Evolutionary conservation across 2,888 invertebrate genomes (phyloP), one percentile per base, ranked within the genome.

Genomic region (Drosophila prolongata): DNA sequence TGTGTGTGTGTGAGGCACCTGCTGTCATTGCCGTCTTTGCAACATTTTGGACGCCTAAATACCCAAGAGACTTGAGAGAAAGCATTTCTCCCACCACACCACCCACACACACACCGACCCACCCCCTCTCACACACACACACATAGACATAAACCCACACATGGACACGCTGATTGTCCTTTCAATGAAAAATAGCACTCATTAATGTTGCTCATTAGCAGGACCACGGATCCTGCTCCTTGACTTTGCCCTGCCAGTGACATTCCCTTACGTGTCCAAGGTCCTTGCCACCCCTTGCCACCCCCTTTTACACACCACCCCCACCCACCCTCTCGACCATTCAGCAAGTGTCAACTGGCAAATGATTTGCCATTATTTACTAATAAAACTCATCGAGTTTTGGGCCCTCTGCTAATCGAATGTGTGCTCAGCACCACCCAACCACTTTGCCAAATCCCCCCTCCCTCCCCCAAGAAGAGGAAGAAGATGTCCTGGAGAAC

Each of bases 131-230:
- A 37, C 50, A 40, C 19, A 40, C 19, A 40, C 57, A 46, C 24
- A 49, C 47, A 13, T 35, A 38, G 11, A 35, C 56, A 44, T 11
- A 49, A 47, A 6, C 30, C 24, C 56, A 54, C 64, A 61, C 46
- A 42, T 42, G 35, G 30, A 38, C 40, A 38, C 43, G 49, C 77
- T 84, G 86, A 82, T 80, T 87, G 89, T 80, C 77, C 75, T 55
- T 77, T 78, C 70, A 77, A 79, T 84, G 88, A 90, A 88, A 90
- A 91, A 91, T 90, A 82, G 85, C 81, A 75, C 83, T 87, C 90
- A 91, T 91, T 92, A 91, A 90, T 87, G 90, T 79, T 89, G 89
- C 91, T 91, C 91, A 91, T 91, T 91, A 91, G 90, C 87, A 87
- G 66, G 49, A 60, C 61, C 49, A 52, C 44, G 34, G 42, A 30